phyloP scores from a whole-genome alignment of 2,113 vertebrate genomes.

The Cyanoderma ruficeps region DNA sequence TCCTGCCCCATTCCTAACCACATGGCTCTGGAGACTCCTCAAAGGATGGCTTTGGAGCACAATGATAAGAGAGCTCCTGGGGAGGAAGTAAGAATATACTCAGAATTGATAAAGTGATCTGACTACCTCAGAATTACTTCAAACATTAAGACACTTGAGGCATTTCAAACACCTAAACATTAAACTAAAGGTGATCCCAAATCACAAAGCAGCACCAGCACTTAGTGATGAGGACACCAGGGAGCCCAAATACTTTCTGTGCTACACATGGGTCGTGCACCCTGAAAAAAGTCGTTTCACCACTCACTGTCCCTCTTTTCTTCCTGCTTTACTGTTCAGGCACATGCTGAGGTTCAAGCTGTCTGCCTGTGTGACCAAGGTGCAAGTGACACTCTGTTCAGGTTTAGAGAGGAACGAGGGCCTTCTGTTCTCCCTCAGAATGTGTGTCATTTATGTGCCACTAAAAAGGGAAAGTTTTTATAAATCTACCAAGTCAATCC shows the following conservation, averaged over 20 bases:
- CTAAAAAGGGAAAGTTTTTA: background rate
- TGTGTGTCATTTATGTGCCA: background rate
- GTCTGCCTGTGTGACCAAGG: background rate
- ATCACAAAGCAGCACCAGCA: background rate
- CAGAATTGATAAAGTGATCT: background rate
- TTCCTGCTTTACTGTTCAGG: background rate
- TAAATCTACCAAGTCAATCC: background rate
- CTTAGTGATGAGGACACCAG: background rate
- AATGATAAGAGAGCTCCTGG: background rate
- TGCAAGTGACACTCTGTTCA: background rate
- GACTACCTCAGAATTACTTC: background rate
- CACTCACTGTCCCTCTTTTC: background rate
- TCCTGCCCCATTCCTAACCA: background rate
- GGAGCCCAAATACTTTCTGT: background rate
- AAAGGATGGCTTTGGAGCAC: background rate
- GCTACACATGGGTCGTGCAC: fast-evolving
- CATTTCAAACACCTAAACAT: background rate
- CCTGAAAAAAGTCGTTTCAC: background rate
- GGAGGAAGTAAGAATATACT: background rate
- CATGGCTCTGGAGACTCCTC: background rate
- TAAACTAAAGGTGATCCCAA: background rate
- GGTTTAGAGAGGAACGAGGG: background rate
- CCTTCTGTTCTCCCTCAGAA: background rate
- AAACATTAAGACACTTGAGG: background rate
- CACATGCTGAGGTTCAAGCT: background rate